These are phyloP conservation scores for Amblyjoppa proteus DNA, from an alignment of 2,888 invertebrate species.

Conservation along the genomic window DNA sequence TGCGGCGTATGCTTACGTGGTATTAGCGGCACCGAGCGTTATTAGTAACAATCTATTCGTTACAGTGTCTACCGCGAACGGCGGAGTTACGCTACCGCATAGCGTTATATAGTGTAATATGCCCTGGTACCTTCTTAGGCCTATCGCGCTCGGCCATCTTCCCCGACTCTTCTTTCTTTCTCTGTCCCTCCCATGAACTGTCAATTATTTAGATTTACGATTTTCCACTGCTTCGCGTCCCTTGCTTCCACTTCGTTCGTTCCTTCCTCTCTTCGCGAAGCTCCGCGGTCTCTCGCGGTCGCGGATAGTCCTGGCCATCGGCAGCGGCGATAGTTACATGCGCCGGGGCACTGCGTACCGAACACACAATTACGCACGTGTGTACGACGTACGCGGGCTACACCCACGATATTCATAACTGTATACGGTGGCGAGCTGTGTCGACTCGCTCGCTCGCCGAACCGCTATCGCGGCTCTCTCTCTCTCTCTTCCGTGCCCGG, in stretches of 20 bases:
- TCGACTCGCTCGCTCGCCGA: constrained; percentile 45
- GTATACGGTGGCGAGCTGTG: constrained; percentile 16
- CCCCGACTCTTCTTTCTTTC: constrained; percentile 70
- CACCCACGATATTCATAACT: constrained; percentile 61
- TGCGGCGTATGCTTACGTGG: constrained; percentile 19
- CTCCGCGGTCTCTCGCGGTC: not conserved
- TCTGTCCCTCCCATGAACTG: constrained; percentile 72
- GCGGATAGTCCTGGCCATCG: constrained; percentile 16
- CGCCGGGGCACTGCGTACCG: not conserved
- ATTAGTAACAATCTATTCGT: constrained; percentile 64
- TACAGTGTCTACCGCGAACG: constrained; percentile 10
- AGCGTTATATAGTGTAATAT: constrained; percentile 48
- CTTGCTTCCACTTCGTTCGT: constrained; percentile 44
- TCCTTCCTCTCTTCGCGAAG: constrained; percentile 41
- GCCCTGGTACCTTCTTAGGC: constrained; percentile 53
- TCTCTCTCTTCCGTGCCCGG: constrained; percentile 57
- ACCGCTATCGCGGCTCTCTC: constrained; percentile 36
- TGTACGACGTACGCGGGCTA: constrained; percentile 12
- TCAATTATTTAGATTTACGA: constrained; percentile 83
- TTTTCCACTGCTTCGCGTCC: constrained; percentile 61
- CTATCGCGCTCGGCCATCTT: constrained; percentile 72
- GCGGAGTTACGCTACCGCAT: constrained; percentile 1
- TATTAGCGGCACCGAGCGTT: constrained; percentile 47
- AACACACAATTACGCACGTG: not conserved
- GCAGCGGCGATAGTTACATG: constrained; percentile 15